These are phyloP conservation scores for Drosophila niveifrons DNA, from an alignment of 2,888 invertebrate species.

Conservation along the genomic window DNA sequence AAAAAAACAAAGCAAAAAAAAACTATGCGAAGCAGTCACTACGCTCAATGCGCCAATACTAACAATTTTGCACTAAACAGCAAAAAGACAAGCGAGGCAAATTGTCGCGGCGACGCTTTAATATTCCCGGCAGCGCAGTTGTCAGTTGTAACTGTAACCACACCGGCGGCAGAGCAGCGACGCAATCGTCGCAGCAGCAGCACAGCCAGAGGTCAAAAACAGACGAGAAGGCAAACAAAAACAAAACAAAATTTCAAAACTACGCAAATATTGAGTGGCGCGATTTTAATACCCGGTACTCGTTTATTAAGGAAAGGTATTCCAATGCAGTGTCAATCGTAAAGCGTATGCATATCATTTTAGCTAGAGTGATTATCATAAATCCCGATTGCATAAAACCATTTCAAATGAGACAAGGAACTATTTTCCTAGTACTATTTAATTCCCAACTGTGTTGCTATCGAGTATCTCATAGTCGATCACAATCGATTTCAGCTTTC, in stretches of 20 bases:
- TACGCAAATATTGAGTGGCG: slow-evolving; percentile 45
- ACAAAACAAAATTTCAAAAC: slow-evolving; percentile 22
- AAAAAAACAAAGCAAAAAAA: slow-evolving; percentile 15
- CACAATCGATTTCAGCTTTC: background rate
- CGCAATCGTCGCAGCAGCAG: slow-evolving; percentile 1
- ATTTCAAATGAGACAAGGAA: too few relatives aligned
- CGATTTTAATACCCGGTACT: slow-evolving; percentile 29
- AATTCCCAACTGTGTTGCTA: background rate
- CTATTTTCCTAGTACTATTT: background rate
- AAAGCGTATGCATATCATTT: background rate
- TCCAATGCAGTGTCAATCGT: background rate
- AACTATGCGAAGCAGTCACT: slow-evolving; percentile 48
- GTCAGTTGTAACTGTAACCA: slow-evolving; percentile 46
- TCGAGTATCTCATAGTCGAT: background rate
- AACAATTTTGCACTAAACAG: slow-evolving; percentile 56
- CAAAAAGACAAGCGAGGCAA: slow-evolving; percentile 35
- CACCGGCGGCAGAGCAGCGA: slow-evolving; percentile 19
- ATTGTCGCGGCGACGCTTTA: slow-evolving; percentile 34
- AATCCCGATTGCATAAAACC: too few relatives aligned
- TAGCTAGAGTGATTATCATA: too few relatives aligned
- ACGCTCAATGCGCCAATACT: slow-evolving; percentile 64
- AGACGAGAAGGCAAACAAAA: slow-evolving; percentile 14
- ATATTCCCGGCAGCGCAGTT: slow-evolving; percentile 43
- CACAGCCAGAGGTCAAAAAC: slow-evolving; percentile 49
- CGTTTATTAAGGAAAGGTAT: background rate